Evolutionary conservation across 1,140 invertebrate species (phyloP).

Genomic region (Leptinotarsa undecemlineata): DNA sequence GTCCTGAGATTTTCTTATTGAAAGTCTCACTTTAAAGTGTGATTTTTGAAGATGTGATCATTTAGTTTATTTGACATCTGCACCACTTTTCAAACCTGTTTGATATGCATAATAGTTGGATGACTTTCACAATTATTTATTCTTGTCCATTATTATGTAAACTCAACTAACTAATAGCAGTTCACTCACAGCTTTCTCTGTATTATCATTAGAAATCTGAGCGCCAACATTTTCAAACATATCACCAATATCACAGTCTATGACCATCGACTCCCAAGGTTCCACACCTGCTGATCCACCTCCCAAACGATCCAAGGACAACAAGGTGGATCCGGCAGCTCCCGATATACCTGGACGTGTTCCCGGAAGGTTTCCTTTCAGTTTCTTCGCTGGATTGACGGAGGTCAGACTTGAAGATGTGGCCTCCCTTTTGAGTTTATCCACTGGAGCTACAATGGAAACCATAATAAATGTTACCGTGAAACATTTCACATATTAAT

Average conservation of each 20-base stretch:
- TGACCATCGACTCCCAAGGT: slow-evolving; percentile 62
- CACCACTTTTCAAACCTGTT: too few relatives aligned
- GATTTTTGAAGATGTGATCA: too few relatives aligned
- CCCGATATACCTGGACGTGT: slow-evolving; percentile 46
- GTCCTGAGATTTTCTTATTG: too few relatives aligned
- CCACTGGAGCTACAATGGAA: slow-evolving; percentile 27
- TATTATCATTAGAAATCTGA: slow-evolving; percentile 64
- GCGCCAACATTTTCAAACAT: slow-evolving; percentile 63
- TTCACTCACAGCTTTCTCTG: slow-evolving; percentile 63
- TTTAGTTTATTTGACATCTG: too few relatives aligned
- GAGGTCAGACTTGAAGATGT: slow-evolving; percentile 47
- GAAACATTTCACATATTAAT: neutral
- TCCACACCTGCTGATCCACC: slow-evolving; percentile 51
- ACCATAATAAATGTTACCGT: neutral
- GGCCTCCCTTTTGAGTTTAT: slow-evolving; percentile 49
- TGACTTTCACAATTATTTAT: too few relatives aligned
- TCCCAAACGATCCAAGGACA: slow-evolving; percentile 38
- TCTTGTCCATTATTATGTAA: too few relatives aligned
- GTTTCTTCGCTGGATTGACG: slow-evolving; percentile 61
- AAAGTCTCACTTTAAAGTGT: too few relatives aligned
- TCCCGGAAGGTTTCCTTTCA: slow-evolving; percentile 53
- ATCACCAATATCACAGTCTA: slow-evolving; percentile 65
- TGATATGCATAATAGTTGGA: too few relatives aligned
- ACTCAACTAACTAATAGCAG: too few relatives aligned
- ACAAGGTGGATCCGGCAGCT: slow-evolving; percentile 51